A percentile compares a stretch with the other conserved stretches of the same genome.
Evolutionary conservation across 2,113 vertebrate species (phyloP).

Genomic region (Ptychochromis oligacanthus): DNA sequence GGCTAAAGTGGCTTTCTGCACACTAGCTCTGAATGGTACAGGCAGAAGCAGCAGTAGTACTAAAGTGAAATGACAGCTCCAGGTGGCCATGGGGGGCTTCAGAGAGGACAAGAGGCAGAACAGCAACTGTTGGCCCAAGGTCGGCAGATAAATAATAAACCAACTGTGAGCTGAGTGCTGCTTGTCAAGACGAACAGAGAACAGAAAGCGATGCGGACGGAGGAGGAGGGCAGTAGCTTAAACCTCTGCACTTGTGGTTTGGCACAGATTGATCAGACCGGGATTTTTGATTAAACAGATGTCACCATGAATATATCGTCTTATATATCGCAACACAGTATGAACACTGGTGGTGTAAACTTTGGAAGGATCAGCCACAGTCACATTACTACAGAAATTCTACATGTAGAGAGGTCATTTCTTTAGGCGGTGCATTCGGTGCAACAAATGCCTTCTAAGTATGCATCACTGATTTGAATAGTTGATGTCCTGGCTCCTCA

Average conservation of each 20-base stretch:
- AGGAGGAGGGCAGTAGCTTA: conserved; percentile 29
- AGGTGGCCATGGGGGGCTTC: conserved; percentile 68
- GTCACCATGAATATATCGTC: conserved; percentile 67
- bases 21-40: not conserved
- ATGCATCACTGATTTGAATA: too few relatives aligned
- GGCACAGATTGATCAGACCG: conserved; percentile 51
- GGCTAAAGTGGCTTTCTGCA: not conserved
- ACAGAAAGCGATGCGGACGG: conserved; percentile 20
- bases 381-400: not conserved
- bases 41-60: not conserved
- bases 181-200: conserved; percentile 47
- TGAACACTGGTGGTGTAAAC: conserved; percentile 64
- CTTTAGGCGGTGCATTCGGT: not conserved
- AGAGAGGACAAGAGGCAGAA: conserved; percentile 60
- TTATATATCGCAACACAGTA: conserved; percentile 56
- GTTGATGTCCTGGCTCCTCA: not conserved
- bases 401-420: not conserved
- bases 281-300: conserved; percentile 76
- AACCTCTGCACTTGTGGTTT: conserved; percentile 56
- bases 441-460: too few relatives aligned
- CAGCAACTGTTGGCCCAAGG: conserved; percentile 78
- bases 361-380: conserved; percentile 22
- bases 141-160: conserved; percentile 80
- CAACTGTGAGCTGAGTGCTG: conserved; percentile 75
- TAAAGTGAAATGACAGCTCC: conserved; percentile 76